Evolutionary conservation across 2,797 vertebrate genomes (phyloP).

Genomic region (Apogon hyalosoma): DNA sequence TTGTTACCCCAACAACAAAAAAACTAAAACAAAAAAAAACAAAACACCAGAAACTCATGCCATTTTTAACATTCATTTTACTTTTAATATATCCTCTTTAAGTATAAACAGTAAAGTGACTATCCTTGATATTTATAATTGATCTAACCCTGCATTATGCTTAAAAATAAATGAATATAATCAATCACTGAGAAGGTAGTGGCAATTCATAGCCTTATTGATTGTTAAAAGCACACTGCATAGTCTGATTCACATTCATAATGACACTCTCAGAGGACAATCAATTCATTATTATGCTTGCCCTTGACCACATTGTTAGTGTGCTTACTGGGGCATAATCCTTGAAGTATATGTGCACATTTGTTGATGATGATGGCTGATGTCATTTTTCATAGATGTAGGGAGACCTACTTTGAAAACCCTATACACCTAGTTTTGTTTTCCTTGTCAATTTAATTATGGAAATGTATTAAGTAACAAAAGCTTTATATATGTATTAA

Average conservation of each 20-base stretch:
- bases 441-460: neutral
- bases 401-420: slow-evolving; percentile 7
- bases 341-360: slow-evolving; percentile 40
- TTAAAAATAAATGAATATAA: slow-evolving; percentile 73
- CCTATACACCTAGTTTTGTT: neutral
- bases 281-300: slow-evolving; percentile 77
- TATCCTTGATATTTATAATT: slow-evolving; percentile 60
- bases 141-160: slow-evolving; percentile 58
- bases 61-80: slow-evolving; percentile 27
- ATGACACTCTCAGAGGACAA: slow-evolving; percentile 77
- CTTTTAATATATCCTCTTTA: slow-evolving; percentile 38
- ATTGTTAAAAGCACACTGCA: slow-evolving; percentile 73
- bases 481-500: no score
- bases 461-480: no score
- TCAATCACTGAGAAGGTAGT: slow-evolving; percentile 67
- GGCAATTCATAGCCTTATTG: slow-evolving; percentile 73
- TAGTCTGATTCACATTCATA: slow-evolving; percentile 79
- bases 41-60: neutral
- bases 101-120: slow-evolving; percentile 13
- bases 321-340: slow-evolving; percentile 72
- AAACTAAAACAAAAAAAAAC: slow-evolving; percentile 30
- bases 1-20: neutral
- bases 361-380: neutral
- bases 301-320: slow-evolving; percentile 73
- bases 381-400: slow-evolving; percentile 52